Conservation (phyloP, 2,888 invertebrate species). For the Palloptera scutellata region DNA sequence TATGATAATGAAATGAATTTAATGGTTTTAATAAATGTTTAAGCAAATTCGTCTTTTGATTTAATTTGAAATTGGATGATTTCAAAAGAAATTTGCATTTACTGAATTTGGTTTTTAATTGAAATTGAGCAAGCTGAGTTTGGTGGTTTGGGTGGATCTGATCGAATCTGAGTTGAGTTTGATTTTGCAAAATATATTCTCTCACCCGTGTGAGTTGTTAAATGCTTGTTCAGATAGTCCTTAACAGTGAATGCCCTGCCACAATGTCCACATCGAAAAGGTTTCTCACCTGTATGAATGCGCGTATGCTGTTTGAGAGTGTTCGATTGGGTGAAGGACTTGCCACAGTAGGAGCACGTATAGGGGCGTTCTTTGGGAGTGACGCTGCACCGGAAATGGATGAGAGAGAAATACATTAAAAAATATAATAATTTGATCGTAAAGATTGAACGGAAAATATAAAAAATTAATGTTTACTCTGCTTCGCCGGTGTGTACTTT, state of each 20-base stretch:
- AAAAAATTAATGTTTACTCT: conserved; percentile 59
- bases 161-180: conserved; percentile 37
- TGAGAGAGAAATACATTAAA: conserved; percentile 4
- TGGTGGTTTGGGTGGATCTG: conserved; percentile 45
- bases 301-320: conserved; percentile 64
- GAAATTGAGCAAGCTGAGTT: conserved; percentile 35
- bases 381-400: conserved; percentile 53
- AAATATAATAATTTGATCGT: not conserved
- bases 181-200: conserved; percentile 59
- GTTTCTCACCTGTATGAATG: conserved; percentile 65
- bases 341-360: conserved; percentile 63
- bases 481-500: conserved; percentile 63
- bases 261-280: conserved; percentile 64
- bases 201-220: conserved; percentile 65
- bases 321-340: conserved; percentile 64
- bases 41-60: not conserved
- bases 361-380: conserved; percentile 64
- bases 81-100: not conserved
- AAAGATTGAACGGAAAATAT: conserved; percentile 25
- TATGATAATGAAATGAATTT: not conserved
- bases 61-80: not conserved
- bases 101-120: conserved; percentile 13
- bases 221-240: conserved; percentile 65
- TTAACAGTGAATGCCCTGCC: conserved; percentile 64
- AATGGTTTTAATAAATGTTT: not conserved